These are phyloP conservation scores for Phyllotis vaccarum DNA, from an alignment of 2,797 vertebrate genomes.

Conservation along the genomic window DNA sequence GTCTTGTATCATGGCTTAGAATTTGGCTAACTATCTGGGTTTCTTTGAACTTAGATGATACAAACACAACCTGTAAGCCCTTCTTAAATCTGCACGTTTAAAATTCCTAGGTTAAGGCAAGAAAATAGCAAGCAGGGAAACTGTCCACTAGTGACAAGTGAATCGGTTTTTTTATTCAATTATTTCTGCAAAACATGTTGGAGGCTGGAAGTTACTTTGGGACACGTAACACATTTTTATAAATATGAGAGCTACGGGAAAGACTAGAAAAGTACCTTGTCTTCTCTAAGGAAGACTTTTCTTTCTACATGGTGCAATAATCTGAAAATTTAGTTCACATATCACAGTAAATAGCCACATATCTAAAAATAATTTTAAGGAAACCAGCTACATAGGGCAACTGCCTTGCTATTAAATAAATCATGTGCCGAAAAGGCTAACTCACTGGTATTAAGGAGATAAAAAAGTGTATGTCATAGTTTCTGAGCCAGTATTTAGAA, in stretches of 20 bases:
- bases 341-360: conserved; percentile 67
- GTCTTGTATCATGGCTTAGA: background rate
- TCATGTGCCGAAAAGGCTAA: conserved; percentile 57
- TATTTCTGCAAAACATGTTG: conserved; percentile 36
- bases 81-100: conserved; percentile 65
- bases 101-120: conserved; percentile 15
- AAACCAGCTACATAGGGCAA: conserved; percentile 62
- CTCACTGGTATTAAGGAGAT: conserved; percentile 47
- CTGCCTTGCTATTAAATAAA: conserved; percentile 64
- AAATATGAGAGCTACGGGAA: conserved; percentile 72
- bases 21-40: conserved; percentile 24
- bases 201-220: conserved; percentile 66
- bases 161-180: background rate
- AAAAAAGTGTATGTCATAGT: background rate
- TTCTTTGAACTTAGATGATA: background rate
- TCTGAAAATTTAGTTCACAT: conserved; percentile 71
- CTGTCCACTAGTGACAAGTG: conserved; percentile 30
- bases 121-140: conserved; percentile 18
- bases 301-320: conserved; percentile 82
- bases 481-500: conserved; percentile 75
- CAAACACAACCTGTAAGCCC: background rate
- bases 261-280: conserved; percentile 72
- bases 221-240: conserved; percentile 70
- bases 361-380: conserved; percentile 75
- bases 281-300: conserved; percentile 73